Evolutionary conservation across 2,113 vertebrate species (phyloP), one percentile per base, ranked within the genome.

Genomic region (Murina feae): DNA sequence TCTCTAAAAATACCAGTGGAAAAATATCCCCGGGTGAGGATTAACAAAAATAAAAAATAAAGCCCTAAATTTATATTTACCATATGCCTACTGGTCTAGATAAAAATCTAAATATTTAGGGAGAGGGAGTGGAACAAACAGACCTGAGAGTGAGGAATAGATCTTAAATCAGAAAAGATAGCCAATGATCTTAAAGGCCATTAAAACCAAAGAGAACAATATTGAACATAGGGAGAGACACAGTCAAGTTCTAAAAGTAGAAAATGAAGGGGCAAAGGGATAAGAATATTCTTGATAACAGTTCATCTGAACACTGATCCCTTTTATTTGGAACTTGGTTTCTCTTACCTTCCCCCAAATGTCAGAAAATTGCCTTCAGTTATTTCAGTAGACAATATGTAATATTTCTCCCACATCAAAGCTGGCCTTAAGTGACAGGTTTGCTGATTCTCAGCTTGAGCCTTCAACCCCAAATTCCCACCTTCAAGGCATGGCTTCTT

Each of bases 381-480:
- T 51, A 89, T 83, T 60, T 90, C 86, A 32, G 58, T 58, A 91
- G 81, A 96, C 79, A 94, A 86, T 58, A 95, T 53, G 90, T 49
- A 97, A 4, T 90, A 90, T 89, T 89, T 47, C 69, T 86, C 44
- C 51, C 32, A 53, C 37, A 82, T 86, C 76, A 88, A 92, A 68
- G 74, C 20, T 89, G 44, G 42, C 51, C 58, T 60, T 94, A 72
- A 55, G 60, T 69, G 82, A 83, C 49, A 95, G 37, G 21, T 84
- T 51, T 20, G 12, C 60, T 51, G 49, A 74, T 30, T 92, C 42
- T 92, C 71, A 75, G 11, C 49, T 72, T 37, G 21, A 89, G 47
- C 23, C 23, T 78, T 92, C n/a, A 82, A 82, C 13, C 25, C 39
- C 75, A 80, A 85, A 72, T 69, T 86, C 13, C 65, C 80, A 95